A percentile compares a stretch with the other conserved stretches of the same genome.
Conservation (phyloP, 2,888 invertebrate species). For the Acrobasis suavella region DNA sequence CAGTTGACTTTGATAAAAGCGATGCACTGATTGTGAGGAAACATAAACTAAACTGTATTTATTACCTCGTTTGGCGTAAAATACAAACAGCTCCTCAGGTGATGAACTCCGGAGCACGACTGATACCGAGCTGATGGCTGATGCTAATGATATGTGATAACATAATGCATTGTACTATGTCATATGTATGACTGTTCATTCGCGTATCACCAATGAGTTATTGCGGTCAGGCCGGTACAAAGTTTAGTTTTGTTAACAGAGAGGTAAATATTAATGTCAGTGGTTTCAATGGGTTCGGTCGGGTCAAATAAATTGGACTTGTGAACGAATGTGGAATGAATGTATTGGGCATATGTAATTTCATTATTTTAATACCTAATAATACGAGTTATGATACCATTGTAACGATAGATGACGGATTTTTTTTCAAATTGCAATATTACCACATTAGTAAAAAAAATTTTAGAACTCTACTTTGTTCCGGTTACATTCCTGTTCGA, state of each 20-base stretch:
- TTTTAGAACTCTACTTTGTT: too few relatives aligned
- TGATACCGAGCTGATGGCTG: conserved; percentile 11
- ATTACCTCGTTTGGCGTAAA: background rate
- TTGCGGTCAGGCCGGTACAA: conserved; percentile 11
- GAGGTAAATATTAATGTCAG: too few relatives aligned
- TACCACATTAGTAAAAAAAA: too few relatives aligned
- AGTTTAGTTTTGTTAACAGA: conserved; percentile 9
- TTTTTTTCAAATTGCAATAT: too few relatives aligned
- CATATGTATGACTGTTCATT: background rate
- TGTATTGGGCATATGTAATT: too few relatives aligned
- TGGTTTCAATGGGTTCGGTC: background rate
- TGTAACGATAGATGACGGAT: too few relatives aligned
- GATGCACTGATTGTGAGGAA: background rate
- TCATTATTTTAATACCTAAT: too few relatives aligned
- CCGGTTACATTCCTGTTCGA: too few relatives aligned
- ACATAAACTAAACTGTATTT: background rate
- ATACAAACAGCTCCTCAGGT: conserved; percentile 9
- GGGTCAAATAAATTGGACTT: conserved; percentile 15
- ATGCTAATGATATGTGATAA: conserved; percentile 9
- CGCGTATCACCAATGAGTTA: conserved; percentile 8
- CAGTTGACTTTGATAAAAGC: background rate
- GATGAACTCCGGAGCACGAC: conserved; percentile 13
- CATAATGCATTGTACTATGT: conserved; percentile 1
- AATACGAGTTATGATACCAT: too few relatives aligned
- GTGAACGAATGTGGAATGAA: background rate